These are phyloP conservation scores for Carollia perspicillata DNA, from an alignment of 2,113 vertebrate species.

Conservation along the genomic window DNA sequence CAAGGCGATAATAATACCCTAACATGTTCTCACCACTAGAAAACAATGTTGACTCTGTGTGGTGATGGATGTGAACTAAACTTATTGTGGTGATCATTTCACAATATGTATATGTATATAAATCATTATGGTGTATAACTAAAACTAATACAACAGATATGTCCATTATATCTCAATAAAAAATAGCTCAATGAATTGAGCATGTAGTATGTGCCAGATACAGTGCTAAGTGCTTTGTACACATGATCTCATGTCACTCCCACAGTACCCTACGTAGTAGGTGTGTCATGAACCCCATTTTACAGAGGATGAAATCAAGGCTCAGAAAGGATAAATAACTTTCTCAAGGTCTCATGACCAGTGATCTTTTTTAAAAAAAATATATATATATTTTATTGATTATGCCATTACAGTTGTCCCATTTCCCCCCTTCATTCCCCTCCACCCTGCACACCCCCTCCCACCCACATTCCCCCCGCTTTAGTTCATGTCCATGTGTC, in stretches of 20 bases:
- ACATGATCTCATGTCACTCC: not conserved
- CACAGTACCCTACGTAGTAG: not conserved
- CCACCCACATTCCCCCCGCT: too few relatives aligned
- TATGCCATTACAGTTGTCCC: too few relatives aligned
- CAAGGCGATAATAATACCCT: not conserved
- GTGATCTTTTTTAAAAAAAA: too few relatives aligned
- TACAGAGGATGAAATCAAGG: not conserved
- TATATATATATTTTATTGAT: too few relatives aligned
- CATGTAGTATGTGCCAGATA: not conserved
- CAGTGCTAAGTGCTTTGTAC: not conserved
- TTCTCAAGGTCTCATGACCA: not conserved
- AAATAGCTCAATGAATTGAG: not conserved
- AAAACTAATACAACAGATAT: not conserved
- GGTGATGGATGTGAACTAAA: not conserved
- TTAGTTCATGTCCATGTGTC: too few relatives aligned
- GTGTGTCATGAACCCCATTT: not conserved
- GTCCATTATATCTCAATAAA: not conserved
- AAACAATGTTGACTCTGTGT: not conserved
- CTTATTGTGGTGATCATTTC: not conserved
- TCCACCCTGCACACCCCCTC: too few relatives aligned
- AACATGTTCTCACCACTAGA: not conserved
- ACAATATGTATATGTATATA: not conserved
- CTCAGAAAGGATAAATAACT: constrained; percentile 4
- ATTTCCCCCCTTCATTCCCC: too few relatives aligned
- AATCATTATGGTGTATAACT: not conserved